A percentile compares a stretch with the other conserved stretches of the same genome.
Evolutionary conservation across 2,797 vertebrate genomes (phyloP).

Genomic region (Kryptopterus vitreolus): DNA sequence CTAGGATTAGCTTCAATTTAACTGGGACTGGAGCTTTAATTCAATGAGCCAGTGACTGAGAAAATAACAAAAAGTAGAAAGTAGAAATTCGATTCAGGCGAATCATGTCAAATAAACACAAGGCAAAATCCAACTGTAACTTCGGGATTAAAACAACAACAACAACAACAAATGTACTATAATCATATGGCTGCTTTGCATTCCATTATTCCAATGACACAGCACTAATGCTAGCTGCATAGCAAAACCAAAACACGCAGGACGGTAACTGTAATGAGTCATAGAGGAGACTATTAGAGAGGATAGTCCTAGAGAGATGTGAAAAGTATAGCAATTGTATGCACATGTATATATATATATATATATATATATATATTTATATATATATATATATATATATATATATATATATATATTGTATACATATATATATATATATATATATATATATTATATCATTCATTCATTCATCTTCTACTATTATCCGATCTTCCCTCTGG

Average conservation of each 20-base stretch:
- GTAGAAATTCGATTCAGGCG: background rate
- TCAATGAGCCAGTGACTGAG: background rate
- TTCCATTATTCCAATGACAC: background rate
- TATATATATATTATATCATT: too few species aligned
- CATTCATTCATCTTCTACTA: too few species aligned
- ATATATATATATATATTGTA: too few species aligned
- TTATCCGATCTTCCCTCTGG: too few species aligned
- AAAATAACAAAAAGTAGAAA: background rate
- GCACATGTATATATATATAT: too few species aligned
- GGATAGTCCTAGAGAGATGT: background rate
- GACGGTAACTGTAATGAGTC: background rate
- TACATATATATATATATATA: too few species aligned
- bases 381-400: too few species aligned
- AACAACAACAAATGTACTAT: background rate
- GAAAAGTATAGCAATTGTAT: background rate
- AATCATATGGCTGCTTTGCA: background rate
- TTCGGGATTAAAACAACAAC: background rate
- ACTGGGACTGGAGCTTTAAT: background rate
- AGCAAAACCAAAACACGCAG: conserved; percentile 26
- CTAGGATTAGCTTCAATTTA: background rate
- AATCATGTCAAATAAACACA: background rate
- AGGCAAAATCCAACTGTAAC: background rate
- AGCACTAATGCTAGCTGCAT: conserved; percentile 9
- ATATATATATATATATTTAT: too few species aligned
- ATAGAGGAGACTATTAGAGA: background rate